Evolutionary conservation across 2,888 invertebrate genomes (phyloP).

Genomic region (Drosophila meridionalis): DNA sequence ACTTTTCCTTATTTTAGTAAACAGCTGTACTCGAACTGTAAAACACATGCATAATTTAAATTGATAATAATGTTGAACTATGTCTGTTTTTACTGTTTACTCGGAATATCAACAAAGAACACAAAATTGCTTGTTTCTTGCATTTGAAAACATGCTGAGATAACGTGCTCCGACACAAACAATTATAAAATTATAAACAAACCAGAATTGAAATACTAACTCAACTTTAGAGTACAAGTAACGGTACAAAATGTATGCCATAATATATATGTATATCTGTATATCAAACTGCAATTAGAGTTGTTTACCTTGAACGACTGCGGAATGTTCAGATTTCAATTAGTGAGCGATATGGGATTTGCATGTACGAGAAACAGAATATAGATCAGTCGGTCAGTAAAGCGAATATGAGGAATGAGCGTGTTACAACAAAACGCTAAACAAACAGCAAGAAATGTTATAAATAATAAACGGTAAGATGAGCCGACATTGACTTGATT

Average conservation of each 20-base stretch:
- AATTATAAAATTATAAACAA: neutral
- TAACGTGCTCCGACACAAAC: constrained; percentile 14
- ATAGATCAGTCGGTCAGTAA: constrained; percentile 67
- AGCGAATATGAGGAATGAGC: constrained; percentile 18
- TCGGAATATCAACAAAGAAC: neutral
- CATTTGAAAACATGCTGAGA: constrained; percentile 22
- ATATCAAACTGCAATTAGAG: constrained; percentile 13
- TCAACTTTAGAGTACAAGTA: constrained; percentile 3
- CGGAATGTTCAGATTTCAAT: constrained; percentile 30
- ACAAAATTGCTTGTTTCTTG: neutral
- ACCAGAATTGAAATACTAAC: constrained; percentile 4
- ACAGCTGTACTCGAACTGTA: neutral
- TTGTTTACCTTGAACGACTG: constrained; percentile 78
- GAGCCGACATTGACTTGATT: constrained; percentile 41
- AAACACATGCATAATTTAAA: constrained; percentile 11
- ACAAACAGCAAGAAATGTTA: constrained; percentile 40
- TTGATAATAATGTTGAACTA: constrained; percentile 19
- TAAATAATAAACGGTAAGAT: constrained; percentile 45
- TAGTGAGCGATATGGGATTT: constrained; percentile 44
- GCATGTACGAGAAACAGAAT: constrained; percentile 73
- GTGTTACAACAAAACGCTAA: constrained; percentile 47
- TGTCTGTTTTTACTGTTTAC: neutral
- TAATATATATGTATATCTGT: constrained; percentile 2
- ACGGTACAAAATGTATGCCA: constrained; percentile 1
- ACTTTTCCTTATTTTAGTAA: neutral